Conservation (phyloP, 2,888 invertebrate species). For the Nipponacmea schrenckii region DNA sequence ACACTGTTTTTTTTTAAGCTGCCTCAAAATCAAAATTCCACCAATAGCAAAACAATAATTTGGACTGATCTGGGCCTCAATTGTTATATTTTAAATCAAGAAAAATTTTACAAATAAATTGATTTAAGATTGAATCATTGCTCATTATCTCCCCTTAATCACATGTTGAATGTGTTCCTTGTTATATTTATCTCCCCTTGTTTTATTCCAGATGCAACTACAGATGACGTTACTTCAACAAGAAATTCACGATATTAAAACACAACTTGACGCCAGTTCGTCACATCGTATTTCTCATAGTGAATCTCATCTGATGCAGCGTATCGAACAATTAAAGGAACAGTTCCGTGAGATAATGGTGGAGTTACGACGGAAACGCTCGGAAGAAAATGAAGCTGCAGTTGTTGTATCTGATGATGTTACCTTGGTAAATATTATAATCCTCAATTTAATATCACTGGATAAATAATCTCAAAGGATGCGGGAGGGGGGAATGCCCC, state of each 20-base stretch:
- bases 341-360: conserved; percentile 60
- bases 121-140: no score
- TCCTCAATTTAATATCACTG: no score
- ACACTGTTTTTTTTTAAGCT: no score
- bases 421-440: conserved; percentile 26
- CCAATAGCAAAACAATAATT: no score
- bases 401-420: conserved; percentile 57
- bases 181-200: not conserved
- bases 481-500: no score
- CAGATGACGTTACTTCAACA: conserved; percentile 61
- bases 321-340: conserved; percentile 61
- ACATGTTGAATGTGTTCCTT: not conserved
- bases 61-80: no score
- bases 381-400: conserved; percentile 54
- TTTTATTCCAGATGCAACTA: conserved; percentile 51
- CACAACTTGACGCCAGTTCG: conserved; percentile 51
- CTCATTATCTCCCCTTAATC: no score
- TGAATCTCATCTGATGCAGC: conserved; percentile 52
- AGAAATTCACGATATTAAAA: conserved; percentile 61
- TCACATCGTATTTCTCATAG: conserved; percentile 44
- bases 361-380: conserved; percentile 55
- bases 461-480: no score
- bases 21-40: no score
- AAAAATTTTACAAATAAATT: not conserved
- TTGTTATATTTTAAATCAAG: not conserved